Base-by-base conservation (phyloP, 2,888 invertebrate species). In the Caenorhabditis uteleia region DNA sequence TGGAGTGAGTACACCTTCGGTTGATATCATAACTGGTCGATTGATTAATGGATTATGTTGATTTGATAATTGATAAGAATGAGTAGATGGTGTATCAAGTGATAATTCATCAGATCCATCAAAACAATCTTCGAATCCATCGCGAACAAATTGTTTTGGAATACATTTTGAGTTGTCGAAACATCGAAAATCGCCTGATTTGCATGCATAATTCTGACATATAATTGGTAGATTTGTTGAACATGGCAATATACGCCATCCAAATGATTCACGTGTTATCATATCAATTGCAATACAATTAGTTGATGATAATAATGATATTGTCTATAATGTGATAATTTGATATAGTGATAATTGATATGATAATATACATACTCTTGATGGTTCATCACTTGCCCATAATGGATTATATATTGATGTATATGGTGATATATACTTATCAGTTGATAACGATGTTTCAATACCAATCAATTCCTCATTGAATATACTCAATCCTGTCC, bases 131-230 rank as follows among this genome's bases (percentile, higher is more conserved):
- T 57, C 45, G 21, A 77, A 53, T 16, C 67, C 65, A 46, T 78
- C 78, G 42, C 68, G 51, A 2, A 66, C 43, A 6, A 75, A 65
- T 4, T 42, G 34, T n/a, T 39, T 21, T 1, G 77, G 70, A 55
- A 78, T 66, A 47, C 78, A 78, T 27, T 59, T 66, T 12, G 68
- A 71, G 43, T 75, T 75, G 57, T 78, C 78, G 18, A 31, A 26
- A 34, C 78, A 78, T 29, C 78, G 70, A 29, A 64, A 75, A 16
- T 68, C 58, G 27, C 53, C 68, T 16, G 62, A 51, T 14, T 59
- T 60, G 56, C 79, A 79, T n/a, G 71, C 68, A 42, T 77, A 77
- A 23, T 78, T 78, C 31, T 79, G 62, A 45, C 79, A 79, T 33
- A 79, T 58, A 14, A 71, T 49, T 7, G 75, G 67, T 10, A 69